phyloP scores from a whole-genome alignment of 35 echinoderm and acorn worm species.

The Acanthaster planci region DNA sequence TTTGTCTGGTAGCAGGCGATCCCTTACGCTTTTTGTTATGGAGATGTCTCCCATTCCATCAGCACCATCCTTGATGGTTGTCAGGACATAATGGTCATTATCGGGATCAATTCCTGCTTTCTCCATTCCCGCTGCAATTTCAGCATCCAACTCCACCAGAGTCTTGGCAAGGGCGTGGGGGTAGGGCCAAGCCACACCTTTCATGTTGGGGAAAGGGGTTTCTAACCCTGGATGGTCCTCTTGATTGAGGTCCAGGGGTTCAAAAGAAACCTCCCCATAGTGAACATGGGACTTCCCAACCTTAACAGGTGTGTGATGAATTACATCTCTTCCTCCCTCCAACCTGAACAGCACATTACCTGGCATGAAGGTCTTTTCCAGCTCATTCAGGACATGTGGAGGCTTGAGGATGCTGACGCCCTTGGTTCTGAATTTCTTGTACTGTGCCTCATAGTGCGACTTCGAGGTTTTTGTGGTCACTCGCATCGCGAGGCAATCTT shows the following conservation, averaged over 20 bases:
- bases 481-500: constrained; percentile 49
- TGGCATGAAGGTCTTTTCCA: constrained; percentile 40
- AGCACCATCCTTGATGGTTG: constrained; percentile 47
- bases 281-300: not conserved
- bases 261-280: not conserved
- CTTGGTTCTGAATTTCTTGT: constrained; percentile 15
- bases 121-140: constrained; percentile 5
- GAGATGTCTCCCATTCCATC: constrained; percentile 61
- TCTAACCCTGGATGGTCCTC: constrained; percentile 10
- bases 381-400: not conserved
- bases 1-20: constrained; percentile 50
- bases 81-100: constrained; percentile 4
- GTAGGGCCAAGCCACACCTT: constrained; percentile 44
- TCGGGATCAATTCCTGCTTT: constrained; percentile 15
- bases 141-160: constrained; percentile 42
- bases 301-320: constrained; percentile 62
- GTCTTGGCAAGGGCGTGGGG: constrained; percentile 49
- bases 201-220: constrained; percentile 39
- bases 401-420: constrained; percentile 2
- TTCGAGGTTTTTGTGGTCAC: constrained; percentile 10
- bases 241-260: constrained; percentile 21
- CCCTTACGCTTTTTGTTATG: not conserved
- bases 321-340: not conserved
- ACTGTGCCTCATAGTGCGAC: constrained; percentile 37
- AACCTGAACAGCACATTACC: constrained; percentile 46